Percentiles rank a stretch among this genome's conserved stretches.
These are phyloP conservation scores for Spongilla lacustris DNA, from an alignment of 37 sponge, comb jelly and placozoan species.

Conservation along the genomic window DNA sequence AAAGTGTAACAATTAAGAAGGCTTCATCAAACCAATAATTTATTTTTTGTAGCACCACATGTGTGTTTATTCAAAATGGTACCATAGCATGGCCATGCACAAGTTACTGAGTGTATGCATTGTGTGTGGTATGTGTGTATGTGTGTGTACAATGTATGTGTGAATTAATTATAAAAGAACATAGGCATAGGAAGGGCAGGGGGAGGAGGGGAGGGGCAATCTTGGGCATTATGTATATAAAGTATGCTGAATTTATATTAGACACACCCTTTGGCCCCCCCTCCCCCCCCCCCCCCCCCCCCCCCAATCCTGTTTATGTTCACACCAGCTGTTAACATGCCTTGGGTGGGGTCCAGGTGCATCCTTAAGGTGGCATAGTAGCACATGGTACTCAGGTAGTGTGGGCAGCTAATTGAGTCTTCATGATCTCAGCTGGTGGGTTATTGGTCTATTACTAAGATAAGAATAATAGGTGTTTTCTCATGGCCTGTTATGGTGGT, in stretches of 20 bases:
- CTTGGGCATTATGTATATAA: no score
- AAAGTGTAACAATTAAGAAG: neutral
- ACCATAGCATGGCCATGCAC: no score
- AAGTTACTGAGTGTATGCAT: no score
- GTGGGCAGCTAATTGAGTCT: slow-evolving; percentile 1
- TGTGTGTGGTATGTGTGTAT: neutral
- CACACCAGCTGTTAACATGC: no score
- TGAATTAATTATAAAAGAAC: no score
- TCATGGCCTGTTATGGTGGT: neutral
- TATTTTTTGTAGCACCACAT: neutral
- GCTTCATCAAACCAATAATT: neutral
- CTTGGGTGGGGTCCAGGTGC: neutral
- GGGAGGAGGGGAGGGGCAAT: no score
- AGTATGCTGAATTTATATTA: no score
- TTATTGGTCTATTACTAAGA: neutral
- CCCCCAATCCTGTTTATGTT: no score
- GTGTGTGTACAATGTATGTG: no score
- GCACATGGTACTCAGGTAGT: neutral
- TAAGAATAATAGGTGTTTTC: neutral
- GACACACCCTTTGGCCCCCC: no score
- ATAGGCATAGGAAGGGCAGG: no score
- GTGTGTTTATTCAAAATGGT: neutral
- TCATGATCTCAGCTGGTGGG: neutral
- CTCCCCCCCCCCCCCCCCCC: no score
- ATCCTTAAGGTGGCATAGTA: neutral